A percentile compares a stretch with the other conserved stretches of the same genome.
phyloP scores from a whole-genome alignment of 2,888 invertebrate genomes.

The Aphrophora alni region DNA sequence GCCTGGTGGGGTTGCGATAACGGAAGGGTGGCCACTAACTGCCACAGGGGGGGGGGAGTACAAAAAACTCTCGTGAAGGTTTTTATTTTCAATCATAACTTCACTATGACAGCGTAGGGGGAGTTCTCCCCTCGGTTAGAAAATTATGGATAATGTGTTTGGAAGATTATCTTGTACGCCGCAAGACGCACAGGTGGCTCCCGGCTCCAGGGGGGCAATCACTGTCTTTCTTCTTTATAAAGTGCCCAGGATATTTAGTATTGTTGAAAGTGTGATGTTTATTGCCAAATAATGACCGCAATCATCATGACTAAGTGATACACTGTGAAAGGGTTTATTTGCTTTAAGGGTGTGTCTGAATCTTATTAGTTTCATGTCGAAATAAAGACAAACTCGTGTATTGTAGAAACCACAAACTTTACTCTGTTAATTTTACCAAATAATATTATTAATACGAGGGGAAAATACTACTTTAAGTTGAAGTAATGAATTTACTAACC shows the following conservation, averaged over 20 bases:
- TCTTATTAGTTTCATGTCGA: too few relatives aligned
- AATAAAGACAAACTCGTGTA: too few relatives aligned
- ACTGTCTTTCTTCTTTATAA: not conserved
- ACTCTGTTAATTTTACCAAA: too few relatives aligned
- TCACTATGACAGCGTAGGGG: constrained; percentile 24
- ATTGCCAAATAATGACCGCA: constrained; percentile 17
- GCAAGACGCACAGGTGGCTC: not conserved
- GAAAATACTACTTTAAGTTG: too few relatives aligned
- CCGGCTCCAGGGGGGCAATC: too few relatives aligned
- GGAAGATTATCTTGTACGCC: constrained; percentile 40
- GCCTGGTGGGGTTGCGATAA: constrained; percentile 24
- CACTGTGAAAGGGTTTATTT: too few relatives aligned
- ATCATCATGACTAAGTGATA: too few relatives aligned
- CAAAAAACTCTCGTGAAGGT: constrained; percentile 34
- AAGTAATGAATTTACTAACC: too few relatives aligned
- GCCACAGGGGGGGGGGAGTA: not conserved
- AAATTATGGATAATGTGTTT: constrained; percentile 43
- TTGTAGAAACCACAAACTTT: too few relatives aligned
- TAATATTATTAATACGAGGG: too few relatives aligned
- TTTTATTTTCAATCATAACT: constrained; percentile 44
- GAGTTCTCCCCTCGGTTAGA: constrained; percentile 26
- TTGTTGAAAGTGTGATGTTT: constrained; percentile 24
- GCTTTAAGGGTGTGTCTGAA: too few relatives aligned
- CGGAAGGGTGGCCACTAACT: constrained; percentile 21
- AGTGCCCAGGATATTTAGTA: too few relatives aligned